phyloP scores from a whole-genome alignment of 2,113 vertebrate genomes.

The Prunella fulvescens region DNA sequence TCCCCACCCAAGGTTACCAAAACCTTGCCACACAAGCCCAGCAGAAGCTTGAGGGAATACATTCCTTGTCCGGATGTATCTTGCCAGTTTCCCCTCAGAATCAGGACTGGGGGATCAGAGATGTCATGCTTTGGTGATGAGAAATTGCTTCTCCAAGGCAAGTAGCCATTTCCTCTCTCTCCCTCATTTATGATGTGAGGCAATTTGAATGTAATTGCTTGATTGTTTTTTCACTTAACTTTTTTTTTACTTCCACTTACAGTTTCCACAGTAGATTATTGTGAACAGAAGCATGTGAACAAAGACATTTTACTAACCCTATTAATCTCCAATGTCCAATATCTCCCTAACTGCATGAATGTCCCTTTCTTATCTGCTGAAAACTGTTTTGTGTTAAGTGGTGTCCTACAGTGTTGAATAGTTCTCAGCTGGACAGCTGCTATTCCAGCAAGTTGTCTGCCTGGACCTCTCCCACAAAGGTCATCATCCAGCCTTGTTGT shows the following conservation, averaged over 20 bases:
- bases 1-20: background rate
- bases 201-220: background rate
- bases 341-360: background rate
- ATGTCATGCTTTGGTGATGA: background rate
- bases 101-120: background rate
- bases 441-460: background rate
- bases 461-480: background rate
- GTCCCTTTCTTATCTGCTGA: background rate
- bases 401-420: background rate
- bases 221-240: background rate
- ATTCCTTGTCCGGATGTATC: background rate
- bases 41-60: background rate
- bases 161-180: background rate
- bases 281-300: background rate
- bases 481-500: background rate
- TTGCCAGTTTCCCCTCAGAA: background rate
- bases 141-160: background rate
- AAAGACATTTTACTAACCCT: fast-evolving
- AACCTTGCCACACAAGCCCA: background rate
- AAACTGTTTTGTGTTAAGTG: background rate
- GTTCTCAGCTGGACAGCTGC: background rate
- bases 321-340: background rate
- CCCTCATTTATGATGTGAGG: background rate
- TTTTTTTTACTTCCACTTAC: background rate
- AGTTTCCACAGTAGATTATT: background rate